These are phyloP conservation scores for Eristalis intricaria DNA, from an alignment of 2,888 invertebrate genomes.

Conservation along the genomic window DNA sequence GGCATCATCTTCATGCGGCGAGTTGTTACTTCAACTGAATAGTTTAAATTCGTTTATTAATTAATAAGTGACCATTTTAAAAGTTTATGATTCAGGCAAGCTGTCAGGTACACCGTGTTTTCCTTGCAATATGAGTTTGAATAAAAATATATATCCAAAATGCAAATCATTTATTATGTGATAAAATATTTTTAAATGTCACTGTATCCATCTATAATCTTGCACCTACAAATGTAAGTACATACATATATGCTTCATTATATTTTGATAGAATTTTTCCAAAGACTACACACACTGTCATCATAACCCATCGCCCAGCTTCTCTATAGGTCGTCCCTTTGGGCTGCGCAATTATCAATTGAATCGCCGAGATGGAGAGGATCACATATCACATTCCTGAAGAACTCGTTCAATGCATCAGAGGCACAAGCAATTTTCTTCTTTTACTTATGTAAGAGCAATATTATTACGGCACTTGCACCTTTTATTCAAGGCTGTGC, in stretches of 20 bases:
- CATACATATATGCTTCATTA: no score
- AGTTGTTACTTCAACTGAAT: no score
- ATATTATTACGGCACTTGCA: conserved; percentile 44
- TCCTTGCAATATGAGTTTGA: no score
- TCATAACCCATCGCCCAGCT: not conserved
- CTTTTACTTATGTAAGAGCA: conserved; percentile 27
- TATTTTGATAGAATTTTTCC: not conserved
- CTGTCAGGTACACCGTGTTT: no score
- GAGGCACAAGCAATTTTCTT: conserved; percentile 42
- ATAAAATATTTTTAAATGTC: no score
- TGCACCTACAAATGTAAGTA: not conserved
- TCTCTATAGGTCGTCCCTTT: not conserved
- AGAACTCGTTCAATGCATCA: conserved; percentile 23
- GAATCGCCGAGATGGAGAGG: conserved; percentile 2
- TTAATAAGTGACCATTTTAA: no score
- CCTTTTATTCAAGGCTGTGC: conserved; percentile 23
- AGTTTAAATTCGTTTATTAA: no score
- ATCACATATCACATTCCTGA: conserved; percentile 37
- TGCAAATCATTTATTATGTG: no score
- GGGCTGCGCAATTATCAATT: conserved; percentile 13
- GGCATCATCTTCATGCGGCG: no score
- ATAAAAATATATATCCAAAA: no score
- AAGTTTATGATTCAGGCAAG: no score
- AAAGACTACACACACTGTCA: not conserved
- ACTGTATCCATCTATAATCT: no score